phyloP scores from a whole-genome alignment of 2,113 vertebrate species.

The Cygnus atratus region DNA sequence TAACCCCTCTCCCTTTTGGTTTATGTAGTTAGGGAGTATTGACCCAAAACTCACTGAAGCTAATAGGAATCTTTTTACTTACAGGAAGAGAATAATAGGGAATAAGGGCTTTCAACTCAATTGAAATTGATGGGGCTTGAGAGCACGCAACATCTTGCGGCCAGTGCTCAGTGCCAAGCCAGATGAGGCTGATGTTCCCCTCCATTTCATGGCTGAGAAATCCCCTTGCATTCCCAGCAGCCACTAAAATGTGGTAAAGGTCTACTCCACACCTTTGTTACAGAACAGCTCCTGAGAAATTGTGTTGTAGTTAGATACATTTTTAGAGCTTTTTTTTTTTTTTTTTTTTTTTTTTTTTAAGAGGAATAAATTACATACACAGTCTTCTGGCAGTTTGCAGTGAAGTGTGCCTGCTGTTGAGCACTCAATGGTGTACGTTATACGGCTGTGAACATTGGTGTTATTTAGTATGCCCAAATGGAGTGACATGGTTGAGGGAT shows the following conservation, averaged over 20 bases:
- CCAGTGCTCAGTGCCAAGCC: background rate
- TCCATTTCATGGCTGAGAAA: background rate
- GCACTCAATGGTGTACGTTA: background rate
- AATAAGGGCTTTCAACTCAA: background rate
- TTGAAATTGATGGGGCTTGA: background rate
- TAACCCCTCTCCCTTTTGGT: background rate
- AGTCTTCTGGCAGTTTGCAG: background rate
- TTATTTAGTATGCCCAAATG: constrained; percentile 30
- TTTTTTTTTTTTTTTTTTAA: background rate
- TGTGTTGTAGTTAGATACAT: background rate
- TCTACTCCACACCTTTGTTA: background rate
- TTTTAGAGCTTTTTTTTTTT: background rate
- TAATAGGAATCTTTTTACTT: background rate
- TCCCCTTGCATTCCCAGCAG: background rate
- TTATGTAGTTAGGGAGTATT: background rate
- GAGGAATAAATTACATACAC: constrained; percentile 1
- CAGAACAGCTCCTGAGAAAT: background rate
- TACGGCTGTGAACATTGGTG: constrained; percentile 29
- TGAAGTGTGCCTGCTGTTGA: background rate
- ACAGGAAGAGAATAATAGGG: background rate
- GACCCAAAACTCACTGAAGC: background rate
- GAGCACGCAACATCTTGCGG: background rate
- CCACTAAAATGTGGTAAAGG: background rate
- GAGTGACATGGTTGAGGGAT: background rate
- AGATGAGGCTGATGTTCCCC: background rate